Percentiles rank a stretch among this genome's conserved stretches.
Evolutionary conservation across 2,888 invertebrate species (phyloP).

Genomic region (Thecocarcelia acutangulata): DNA sequence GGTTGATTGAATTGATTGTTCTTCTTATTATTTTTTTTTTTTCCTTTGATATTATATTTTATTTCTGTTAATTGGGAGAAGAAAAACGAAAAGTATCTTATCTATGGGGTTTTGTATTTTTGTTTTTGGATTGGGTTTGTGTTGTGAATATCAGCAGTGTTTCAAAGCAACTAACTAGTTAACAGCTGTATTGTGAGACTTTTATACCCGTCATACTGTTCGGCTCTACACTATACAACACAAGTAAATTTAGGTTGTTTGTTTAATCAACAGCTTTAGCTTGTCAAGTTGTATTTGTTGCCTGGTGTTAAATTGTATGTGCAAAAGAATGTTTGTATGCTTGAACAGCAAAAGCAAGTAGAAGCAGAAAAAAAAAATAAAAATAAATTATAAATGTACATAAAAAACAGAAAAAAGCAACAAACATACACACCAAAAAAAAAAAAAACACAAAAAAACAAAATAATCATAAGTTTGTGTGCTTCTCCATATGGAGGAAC

Average conservation of each 20-base stretch:
- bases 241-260: slow-evolving; percentile 1
- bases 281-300: neutral
- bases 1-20: slow-evolving; percentile 39
- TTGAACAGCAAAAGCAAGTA: slow-evolving; percentile 26
- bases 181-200: slow-evolving; percentile 63
- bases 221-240: slow-evolving; percentile 37
- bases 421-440: slow-evolving; percentile 16
- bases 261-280: neutral
- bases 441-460: slow-evolving; percentile 40
- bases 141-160: slow-evolving; percentile 68
- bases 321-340: slow-evolving; percentile 7
- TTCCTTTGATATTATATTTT: slow-evolving; percentile 36
- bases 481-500: slow-evolving; percentile 57
- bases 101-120: slow-evolving; percentile 14
- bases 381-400: slow-evolving; percentile 2
- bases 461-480: slow-evolving; percentile 56
- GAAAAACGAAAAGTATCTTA: slow-evolving; percentile 43
- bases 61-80: slow-evolving; percentile 19
- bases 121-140: slow-evolving; percentile 16
- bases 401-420: slow-evolving; percentile 15
- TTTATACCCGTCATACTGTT: slow-evolving; percentile 58
- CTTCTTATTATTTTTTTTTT: slow-evolving; percentile 15
- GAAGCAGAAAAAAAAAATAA: neutral
- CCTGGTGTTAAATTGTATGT: slow-evolving; percentile 37
- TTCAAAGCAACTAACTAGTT: slow-evolving; percentile 66